phyloP scores from a whole-genome alignment of 2,113 vertebrate species.

The Channa maculata region DNA sequence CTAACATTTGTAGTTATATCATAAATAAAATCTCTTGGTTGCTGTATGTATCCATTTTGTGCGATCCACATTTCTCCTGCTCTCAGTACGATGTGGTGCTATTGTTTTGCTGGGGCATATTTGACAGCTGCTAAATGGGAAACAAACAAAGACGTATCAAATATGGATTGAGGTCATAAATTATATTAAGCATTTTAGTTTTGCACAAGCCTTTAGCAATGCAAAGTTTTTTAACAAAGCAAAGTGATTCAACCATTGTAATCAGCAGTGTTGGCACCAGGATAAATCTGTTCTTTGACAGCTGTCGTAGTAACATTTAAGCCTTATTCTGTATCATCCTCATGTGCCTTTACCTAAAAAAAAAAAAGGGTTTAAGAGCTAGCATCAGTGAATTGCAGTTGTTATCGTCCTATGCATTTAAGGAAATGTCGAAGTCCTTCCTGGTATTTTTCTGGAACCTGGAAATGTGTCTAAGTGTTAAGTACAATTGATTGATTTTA shows the following conservation, averaged over 20 bases:
- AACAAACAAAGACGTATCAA: neutral
- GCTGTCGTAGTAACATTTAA: neutral
- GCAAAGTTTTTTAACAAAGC: too few relatives aligned
- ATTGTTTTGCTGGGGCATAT: neutral
- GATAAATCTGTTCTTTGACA: constrained; percentile 5
- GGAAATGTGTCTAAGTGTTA: neutral
- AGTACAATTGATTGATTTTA: too few relatives aligned
- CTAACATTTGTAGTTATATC: neutral
- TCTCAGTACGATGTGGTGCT: neutral
- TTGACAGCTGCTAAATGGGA: neutral
- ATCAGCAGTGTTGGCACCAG: neutral
- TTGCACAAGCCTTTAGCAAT: neutral
- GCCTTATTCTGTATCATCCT: neutral
- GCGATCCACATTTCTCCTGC: neutral
- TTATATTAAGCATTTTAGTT: neutral
- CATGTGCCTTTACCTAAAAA: neutral
- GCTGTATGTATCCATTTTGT: neutral
- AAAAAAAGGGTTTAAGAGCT: neutral
- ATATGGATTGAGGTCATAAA: neutral
- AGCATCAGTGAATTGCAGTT: too few relatives aligned
- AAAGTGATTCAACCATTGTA: neutral
- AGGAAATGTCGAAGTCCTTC: neutral
- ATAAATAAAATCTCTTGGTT: neutral
- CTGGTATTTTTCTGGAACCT: neutral
- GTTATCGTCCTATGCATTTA: neutral